Conservation (phyloP, 2,797 vertebrate species). For the Alexandromys oeconomus region DNA sequence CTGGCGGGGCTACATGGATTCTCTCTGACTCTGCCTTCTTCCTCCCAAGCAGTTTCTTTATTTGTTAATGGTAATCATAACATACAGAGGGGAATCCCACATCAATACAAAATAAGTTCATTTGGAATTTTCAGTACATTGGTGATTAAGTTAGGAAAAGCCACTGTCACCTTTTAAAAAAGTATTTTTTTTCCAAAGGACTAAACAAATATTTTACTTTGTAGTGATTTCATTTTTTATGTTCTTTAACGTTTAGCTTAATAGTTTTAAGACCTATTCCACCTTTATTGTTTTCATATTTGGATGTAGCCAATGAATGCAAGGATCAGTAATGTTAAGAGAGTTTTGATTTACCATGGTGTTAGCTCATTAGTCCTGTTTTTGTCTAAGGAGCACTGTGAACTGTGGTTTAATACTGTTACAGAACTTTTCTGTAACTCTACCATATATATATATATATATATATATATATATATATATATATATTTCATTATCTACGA, state of each 20-base stretch:
- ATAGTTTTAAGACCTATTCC: not conserved
- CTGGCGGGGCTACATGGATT: too few species aligned
- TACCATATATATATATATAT: too few species aligned
- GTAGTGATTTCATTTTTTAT: conserved; percentile 8
- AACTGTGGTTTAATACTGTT: not conserved
- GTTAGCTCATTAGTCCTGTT: conserved; percentile 29
- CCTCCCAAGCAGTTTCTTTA: too few species aligned
- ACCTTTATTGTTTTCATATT: conserved; percentile 3
- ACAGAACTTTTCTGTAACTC: not conserved
- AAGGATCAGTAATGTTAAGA: not conserved
- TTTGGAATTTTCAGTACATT: not conserved
- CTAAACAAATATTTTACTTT: conserved; percentile 4
- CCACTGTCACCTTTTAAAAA: not conserved
- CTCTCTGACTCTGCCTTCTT: too few species aligned
- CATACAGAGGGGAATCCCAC: too few species aligned
- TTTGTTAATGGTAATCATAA: too few species aligned
- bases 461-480: too few species aligned
- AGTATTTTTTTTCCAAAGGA: not conserved
- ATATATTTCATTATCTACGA: not conserved
- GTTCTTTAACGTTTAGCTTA: not conserved
- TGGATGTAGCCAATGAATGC: not conserved
- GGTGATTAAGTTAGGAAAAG: not conserved
- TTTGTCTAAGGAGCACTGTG: not conserved
- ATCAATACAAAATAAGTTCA: not conserved
- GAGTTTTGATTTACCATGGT: conserved; percentile 20